Percentiles rank a stretch among this genome's conserved stretches.
Evolutionary conservation across 2,113 vertebrate species (phyloP).

Genomic region (Procavia capensis): DNA sequence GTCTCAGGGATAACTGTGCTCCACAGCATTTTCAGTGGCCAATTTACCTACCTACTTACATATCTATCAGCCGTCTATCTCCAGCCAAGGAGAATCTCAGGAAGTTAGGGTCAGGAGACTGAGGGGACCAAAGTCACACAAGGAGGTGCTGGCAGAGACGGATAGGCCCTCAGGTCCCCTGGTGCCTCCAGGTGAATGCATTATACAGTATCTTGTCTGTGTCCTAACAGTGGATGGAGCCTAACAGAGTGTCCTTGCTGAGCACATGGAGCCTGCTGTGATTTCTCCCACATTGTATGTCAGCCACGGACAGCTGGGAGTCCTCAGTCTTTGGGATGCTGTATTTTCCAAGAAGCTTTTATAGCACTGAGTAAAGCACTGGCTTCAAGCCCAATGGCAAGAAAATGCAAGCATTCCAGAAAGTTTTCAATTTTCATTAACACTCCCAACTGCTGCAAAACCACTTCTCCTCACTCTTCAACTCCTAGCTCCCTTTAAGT

Average conservation of each 20-base stretch:
- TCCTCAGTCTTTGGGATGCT: neutral
- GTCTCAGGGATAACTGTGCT: too few species aligned
- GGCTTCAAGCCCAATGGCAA: neutral
- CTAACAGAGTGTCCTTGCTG: neutral
- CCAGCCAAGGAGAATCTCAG: neutral
- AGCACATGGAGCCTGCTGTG: neutral
- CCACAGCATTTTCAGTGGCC: too few species aligned
- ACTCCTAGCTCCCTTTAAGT: neutral
- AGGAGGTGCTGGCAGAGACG: neutral
- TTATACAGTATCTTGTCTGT: fast-evolving
- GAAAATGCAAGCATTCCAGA: neutral
- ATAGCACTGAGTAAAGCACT: neutral
- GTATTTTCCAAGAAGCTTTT: neutral
- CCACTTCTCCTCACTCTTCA: neutral
- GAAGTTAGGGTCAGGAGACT: neutral
- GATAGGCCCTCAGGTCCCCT: neutral
- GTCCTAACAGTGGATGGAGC: neutral
- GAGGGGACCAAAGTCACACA: neutral
- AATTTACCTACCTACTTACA: too few species aligned
- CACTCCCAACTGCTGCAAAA: neutral
- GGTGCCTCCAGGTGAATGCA: neutral
- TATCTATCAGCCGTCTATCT: too few species aligned
- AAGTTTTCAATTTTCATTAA: neutral
- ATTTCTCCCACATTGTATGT: neutral
- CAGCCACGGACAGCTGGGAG: neutral